These are phyloP conservation scores for Ctenopoma kingsleyae DNA, from an alignment of 2,797 vertebrate genomes.

Conservation along the genomic window DNA sequence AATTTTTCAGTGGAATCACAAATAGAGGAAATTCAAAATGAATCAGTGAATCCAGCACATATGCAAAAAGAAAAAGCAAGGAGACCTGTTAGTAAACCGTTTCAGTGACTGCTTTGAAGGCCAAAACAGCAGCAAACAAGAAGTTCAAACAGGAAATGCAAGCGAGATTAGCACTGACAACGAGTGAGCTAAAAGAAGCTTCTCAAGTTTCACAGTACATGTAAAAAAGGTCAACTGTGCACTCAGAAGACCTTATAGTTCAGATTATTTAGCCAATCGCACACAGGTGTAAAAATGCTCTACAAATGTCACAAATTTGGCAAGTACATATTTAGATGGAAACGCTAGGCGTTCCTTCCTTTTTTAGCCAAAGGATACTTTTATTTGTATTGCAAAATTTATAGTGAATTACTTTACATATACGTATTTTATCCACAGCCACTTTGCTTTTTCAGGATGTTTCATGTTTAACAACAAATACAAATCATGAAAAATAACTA, in stretches of 20 bases:
- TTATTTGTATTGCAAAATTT: too few species aligned
- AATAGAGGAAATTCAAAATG: neutral
- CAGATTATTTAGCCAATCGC: neutral
- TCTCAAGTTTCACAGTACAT: neutral
- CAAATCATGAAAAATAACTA: neutral
- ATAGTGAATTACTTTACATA: neutral
- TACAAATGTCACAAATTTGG: neutral
- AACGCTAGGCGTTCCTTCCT: neutral
- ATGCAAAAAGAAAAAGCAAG: neutral
- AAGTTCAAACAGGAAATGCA: slow-evolving; percentile 5
- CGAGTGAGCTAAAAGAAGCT: neutral
- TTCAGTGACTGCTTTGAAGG: neutral
- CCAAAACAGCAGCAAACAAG: neutral
- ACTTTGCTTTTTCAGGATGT: neutral
- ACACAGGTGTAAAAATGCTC: neutral
- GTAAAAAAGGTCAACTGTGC: neutral
- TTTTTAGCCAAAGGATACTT: neutral
- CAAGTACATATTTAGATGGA: neutral
- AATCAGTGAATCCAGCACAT: neutral
- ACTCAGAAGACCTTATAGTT: too few species aligned
- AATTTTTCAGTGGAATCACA: neutral
- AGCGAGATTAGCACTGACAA: neutral
- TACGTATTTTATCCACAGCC: too few species aligned
- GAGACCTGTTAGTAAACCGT: neutral
- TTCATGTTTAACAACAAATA: neutral